A percentile compares a stretch with the other conserved stretches of the same genome.
Conservation (phyloP, 64 coral and sea anemone species). For the Hydrozoanthus tunicans region DNA sequence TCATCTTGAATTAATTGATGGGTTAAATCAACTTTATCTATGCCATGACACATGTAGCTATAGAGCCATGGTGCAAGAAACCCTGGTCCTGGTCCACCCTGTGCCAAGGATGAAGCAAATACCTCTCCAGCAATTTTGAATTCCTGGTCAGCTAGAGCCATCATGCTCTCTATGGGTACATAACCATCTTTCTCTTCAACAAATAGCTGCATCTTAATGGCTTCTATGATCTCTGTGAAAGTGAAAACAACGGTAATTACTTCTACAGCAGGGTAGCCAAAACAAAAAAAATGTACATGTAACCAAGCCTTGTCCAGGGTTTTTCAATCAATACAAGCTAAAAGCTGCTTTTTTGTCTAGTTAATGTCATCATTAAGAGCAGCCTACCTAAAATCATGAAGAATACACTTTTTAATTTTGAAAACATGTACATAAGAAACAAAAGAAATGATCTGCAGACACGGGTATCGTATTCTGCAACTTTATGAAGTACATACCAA, state of each 20-base stretch:
- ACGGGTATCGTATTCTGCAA: background rate
- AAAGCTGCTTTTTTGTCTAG: no score
- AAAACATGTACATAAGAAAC: no score
- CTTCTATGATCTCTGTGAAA: constrained; percentile 35
- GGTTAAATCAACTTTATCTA: background rate
- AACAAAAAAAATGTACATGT: background rate
- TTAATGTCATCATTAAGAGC: no score
- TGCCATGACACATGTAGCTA: background rate
- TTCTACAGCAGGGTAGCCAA: background rate
- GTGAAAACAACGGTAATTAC: background rate
- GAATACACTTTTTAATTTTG: no score
- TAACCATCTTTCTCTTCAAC: background rate
- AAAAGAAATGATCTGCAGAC: no score
- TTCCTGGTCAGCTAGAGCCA: constrained; percentile 10
- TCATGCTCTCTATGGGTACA: background rate
- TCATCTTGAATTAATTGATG: no score
- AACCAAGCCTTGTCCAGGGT: no score
- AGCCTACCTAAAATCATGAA: no score
- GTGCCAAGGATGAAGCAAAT: constrained; percentile 16
- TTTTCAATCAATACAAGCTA: no score
- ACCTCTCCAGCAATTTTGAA: constrained; percentile 8
- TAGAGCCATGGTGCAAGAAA: constrained; percentile 22
- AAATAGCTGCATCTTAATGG: constrained; percentile 12
- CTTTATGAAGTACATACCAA: background rate
- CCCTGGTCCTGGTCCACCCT: constrained; percentile 23